Evolutionary conservation across 2,797 vertebrate genomes (phyloP).

Genomic region (Sebastiscus tertius): DNA sequence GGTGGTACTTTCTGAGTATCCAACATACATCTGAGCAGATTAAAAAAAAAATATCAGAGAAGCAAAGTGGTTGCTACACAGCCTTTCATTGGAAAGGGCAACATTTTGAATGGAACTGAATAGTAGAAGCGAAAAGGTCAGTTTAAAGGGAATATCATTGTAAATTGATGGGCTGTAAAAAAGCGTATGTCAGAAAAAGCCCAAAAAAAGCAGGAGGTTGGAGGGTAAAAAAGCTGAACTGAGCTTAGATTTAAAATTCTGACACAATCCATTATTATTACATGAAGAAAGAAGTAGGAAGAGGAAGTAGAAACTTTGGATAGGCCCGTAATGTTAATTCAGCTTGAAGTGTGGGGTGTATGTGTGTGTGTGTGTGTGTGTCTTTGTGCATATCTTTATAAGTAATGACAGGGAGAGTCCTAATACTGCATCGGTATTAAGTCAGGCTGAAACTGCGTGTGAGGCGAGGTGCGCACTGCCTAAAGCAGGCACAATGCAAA

Average conservation of each 20-base stretch:
- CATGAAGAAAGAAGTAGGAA: slow-evolving; percentile 19
- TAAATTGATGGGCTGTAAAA: background rate
- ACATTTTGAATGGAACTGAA: background rate
- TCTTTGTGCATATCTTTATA: slow-evolving; percentile 2
- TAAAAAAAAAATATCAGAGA: background rate
- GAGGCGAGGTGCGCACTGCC: background rate
- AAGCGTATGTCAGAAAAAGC: background rate
- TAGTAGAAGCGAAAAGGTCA: background rate
- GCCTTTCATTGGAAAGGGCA: background rate
- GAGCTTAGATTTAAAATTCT: slow-evolving; percentile 23
- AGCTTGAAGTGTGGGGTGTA: slow-evolving; percentile 14
- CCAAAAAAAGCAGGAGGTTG: background rate
- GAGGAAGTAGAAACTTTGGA: slow-evolving; percentile 2
- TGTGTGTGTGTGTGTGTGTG: background rate
- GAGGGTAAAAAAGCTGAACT: slow-evolving; percentile 1
- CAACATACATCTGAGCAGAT: background rate
- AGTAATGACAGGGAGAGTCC: slow-evolving; percentile 24
- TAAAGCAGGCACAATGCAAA: background rate
- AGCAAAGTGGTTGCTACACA: background rate
- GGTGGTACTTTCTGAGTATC: background rate
- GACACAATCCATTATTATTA: slow-evolving; percentile 45
- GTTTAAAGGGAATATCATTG: background rate
- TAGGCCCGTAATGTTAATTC: slow-evolving; percentile 20
- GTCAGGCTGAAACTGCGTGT: slow-evolving; percentile 3
- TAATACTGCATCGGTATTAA: background rate